A percentile compares a stretch with the other conserved stretches of the same genome.
These are phyloP conservation scores for Anguilla anguilla DNA, from an alignment of 2,797 vertebrate genomes.

Conservation along the genomic window DNA sequence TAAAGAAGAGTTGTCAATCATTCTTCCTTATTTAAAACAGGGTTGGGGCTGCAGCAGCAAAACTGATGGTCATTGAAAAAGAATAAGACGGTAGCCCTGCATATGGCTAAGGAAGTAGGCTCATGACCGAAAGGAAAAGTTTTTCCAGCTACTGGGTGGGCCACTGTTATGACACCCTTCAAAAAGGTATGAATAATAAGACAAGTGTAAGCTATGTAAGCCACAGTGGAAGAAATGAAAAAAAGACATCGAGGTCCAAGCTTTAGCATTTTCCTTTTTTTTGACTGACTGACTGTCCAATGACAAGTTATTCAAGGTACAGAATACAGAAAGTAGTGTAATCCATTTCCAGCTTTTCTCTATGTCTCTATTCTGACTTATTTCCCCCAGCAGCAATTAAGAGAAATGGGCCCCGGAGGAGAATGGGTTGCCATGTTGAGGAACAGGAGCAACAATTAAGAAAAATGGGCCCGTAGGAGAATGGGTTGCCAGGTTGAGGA, in stretches of 20 bases:
- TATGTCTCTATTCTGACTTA: neutral
- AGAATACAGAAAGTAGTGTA: neutral
- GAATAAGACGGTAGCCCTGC: neutral
- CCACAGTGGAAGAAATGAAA: no score
- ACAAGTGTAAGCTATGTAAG: neutral
- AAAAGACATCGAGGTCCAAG: neutral
- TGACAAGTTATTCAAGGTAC: neutral
- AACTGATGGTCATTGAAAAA: neutral
- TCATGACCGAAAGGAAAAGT: neutral
- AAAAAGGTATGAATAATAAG: neutral
- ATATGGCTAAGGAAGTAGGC: neutral
- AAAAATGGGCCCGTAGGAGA: neutral
- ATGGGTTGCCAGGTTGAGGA: neutral
- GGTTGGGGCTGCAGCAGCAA: no score
- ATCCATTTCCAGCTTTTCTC: neutral
- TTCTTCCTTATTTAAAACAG: neutral
- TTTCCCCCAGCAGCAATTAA: neutral
- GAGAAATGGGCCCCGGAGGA: neutral
- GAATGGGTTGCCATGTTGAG: neutral
- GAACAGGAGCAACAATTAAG: neutral
- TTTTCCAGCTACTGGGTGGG: neutral
- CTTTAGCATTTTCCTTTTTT: neutral
- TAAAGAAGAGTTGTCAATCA: neutral
- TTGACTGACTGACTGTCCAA: neutral
- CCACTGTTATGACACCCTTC: neutral